Base-by-base conservation (phyloP, 2,888 invertebrate genomes). In the Cryptocephalus primarius region DNA sequence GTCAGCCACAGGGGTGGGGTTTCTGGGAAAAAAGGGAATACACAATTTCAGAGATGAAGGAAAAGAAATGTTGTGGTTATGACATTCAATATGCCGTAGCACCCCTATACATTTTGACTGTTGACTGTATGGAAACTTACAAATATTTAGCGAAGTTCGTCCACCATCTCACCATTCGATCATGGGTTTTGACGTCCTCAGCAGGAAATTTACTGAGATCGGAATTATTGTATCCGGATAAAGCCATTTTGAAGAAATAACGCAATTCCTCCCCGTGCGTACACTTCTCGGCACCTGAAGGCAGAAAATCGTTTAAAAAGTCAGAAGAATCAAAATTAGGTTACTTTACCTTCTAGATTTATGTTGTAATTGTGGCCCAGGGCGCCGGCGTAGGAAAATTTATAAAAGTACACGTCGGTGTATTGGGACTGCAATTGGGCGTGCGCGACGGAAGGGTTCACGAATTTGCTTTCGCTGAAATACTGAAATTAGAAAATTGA, bases 91-190 rank as follows among this genome's bases (percentile, higher is more conserved):
- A n/a, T n/a, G n/a, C n/a, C n/a, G n/a, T n/a, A n/a, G n/a, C n/a
- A n/a, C n/a, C n/a, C n/a, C n/a, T n/a, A n/a, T n/a, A n/a, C n/a
- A n/a, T n/a, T 22, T 6, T 22, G 22, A 22, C 22, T n/a, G 22
- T 22, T 22, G 22, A 22, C 22, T 6, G 22, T n/a, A n/a, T n/a
- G 22, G 22, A 6, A 4, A 48, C 70, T 65, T 60, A 77, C 70
- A 76, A 73, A 56, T 63, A 65, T 59, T 74, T 76, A 0, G 80
- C 82, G 62, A 83, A 83, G 56, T 82, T 79, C 0, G 79, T 74
- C 80, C 82, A 60, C 8, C 57, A 45, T 41, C 45, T 55, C 1
- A 52, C 46, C 48, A 60, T 48, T 12, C 55, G 48, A 9, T 48
- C 50, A 12, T 53, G 52, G 8, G 52, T 55, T 9, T 49, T 9